These are phyloP conservation scores for Rhamphomyia laevipes DNA, from an alignment of 2,888 invertebrate genomes.

Conservation along the genomic window DNA sequence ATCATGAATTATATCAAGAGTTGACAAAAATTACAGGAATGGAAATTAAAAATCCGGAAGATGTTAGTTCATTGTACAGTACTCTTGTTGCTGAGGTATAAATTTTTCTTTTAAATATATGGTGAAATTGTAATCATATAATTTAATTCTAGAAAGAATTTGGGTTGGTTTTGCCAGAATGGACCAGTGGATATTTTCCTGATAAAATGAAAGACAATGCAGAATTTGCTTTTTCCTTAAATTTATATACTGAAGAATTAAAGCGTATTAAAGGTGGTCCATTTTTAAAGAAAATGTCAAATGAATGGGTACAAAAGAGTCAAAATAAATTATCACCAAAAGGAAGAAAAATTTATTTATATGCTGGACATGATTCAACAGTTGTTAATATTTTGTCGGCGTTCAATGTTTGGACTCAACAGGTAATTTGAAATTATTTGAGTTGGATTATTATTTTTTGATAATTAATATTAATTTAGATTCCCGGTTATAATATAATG, in stretches of 20 bases:
- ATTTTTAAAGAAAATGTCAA: conserved; percentile 47
- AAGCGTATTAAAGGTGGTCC: conserved; percentile 51
- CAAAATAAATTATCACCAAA: conserved; percentile 37
- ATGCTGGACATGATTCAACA: conserved; percentile 63
- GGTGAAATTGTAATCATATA: too few relatives aligned
- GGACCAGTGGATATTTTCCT: conserved; percentile 49
- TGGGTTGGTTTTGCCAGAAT: conserved; percentile 47
- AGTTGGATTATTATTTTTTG: background rate
- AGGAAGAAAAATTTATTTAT: conserved; percentile 47
- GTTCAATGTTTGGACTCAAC: conserved; percentile 51
- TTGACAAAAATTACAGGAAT: conserved; percentile 44
- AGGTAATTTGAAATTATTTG: conserved; percentile 20
- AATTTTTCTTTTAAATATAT: too few relatives aligned
- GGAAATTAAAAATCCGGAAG: conserved; percentile 45
- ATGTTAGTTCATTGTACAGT: conserved; percentile 51
- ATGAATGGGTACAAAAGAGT: conserved; percentile 46
- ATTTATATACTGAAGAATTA: conserved; percentile 47
- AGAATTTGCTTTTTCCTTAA: conserved; percentile 45
- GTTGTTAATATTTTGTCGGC: conserved; percentile 52
- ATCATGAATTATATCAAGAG: conserved; percentile 40
- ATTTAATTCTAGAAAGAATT: conserved; percentile 36
- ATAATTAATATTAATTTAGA: conserved; percentile 11
- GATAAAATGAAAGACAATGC: conserved; percentile 43
- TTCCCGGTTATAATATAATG: conserved; percentile 51
- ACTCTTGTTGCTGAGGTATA: conserved; percentile 53